Conservation (phyloP, 2,888 invertebrate species). For the Marasmarcha lunaedactyla region DNA sequence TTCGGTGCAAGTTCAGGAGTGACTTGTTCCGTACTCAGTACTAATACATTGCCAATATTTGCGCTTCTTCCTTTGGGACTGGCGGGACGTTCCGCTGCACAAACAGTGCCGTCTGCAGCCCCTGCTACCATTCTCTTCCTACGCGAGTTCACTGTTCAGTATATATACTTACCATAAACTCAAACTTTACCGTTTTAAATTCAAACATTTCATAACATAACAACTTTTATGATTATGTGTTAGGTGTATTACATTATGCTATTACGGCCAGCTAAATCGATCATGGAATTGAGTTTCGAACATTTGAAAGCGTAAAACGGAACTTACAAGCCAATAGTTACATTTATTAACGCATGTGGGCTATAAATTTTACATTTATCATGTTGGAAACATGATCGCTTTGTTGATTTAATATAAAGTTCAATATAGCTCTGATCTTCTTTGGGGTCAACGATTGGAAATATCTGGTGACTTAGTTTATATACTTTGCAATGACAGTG, state of each 20-base stretch:
- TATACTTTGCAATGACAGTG: constrained; percentile 20
- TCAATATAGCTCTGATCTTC: too few species aligned
- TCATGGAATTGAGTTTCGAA: too few species aligned
- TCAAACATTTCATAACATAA: too few species aligned
- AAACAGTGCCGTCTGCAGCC: constrained; percentile 40
- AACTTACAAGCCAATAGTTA: constrained; percentile 28
- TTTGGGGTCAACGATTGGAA: constrained; percentile 39
- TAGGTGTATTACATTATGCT: too few species aligned
- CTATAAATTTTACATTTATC: constrained; percentile 51
- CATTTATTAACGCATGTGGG: constrained; percentile 45
- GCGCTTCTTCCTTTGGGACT: constrained; percentile 33
- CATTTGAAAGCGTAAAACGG: constrained; percentile 23
- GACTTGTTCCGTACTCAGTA: constrained; percentile 36
- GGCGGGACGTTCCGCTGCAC: constrained; percentile 34
- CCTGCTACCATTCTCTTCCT: constrained; percentile 34
- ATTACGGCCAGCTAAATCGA: too few species aligned
- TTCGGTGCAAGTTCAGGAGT: constrained; percentile 25
- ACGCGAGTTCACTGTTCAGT: constrained; percentile 22
- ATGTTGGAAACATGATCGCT: constrained; percentile 41
- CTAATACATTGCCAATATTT: constrained; percentile 62
- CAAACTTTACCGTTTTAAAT: too few species aligned
- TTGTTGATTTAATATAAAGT: constrained; percentile 49
- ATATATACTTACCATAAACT: constrained; percentile 19
- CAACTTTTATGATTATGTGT: too few species aligned
- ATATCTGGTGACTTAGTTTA: constrained; percentile 32